Conservation (phyloP, 2,113 vertebrate species). For the Amia ocellicauda region DNA sequence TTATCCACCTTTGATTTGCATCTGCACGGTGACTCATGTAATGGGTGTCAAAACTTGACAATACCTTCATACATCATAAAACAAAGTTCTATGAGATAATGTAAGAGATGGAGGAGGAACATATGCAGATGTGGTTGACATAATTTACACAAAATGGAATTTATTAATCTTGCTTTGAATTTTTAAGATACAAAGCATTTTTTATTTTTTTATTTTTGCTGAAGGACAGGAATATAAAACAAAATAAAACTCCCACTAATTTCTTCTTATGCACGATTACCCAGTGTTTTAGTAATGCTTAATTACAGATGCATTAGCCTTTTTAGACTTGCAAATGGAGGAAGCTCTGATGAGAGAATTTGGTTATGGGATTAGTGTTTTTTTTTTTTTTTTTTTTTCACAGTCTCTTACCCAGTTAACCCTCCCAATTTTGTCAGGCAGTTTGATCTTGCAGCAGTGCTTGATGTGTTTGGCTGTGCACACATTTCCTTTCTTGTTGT, state of each 20-base stretch:
- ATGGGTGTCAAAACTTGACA: too few species aligned
- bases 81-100: neutral
- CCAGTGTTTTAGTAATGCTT: neutral
- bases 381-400: too few species aligned
- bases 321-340: neutral
- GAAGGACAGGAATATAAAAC: neutral
- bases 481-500: too few species aligned
- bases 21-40: neutral
- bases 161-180: neutral
- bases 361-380: neutral
- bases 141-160: neutral
- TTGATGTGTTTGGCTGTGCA: too few species aligned
- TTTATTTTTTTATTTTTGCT: neutral
- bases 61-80: slow-evolving; percentile 1
- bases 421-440: too few species aligned
- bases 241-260: neutral
- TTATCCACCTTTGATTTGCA: too few species aligned
- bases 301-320: neutral
- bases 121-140: neutral
- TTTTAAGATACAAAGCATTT: too few species aligned
- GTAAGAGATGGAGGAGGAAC: neutral
- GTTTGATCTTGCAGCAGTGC: too few species aligned
- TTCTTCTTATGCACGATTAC: neutral
- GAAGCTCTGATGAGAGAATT: neutral
- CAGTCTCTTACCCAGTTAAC: too few species aligned